Base-by-base conservation (phyloP, 1,140 invertebrate species). In the Drosophila eugracilis region DNA sequence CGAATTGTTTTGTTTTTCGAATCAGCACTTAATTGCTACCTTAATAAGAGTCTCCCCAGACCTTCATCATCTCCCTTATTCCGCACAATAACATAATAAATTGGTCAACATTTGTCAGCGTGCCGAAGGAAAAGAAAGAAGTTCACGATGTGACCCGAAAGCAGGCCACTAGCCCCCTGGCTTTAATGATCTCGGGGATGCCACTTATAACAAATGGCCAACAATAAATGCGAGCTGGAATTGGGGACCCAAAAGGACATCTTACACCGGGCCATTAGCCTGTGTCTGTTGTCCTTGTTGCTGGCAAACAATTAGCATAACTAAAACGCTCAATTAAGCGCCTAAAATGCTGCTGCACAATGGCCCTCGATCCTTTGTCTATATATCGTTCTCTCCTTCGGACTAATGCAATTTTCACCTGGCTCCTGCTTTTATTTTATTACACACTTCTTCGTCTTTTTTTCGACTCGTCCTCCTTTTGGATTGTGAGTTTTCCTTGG, bases 321-420 rank as follows among this genome's bases (percentile, higher is more conserved):
- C 83, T 86, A 85, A 86, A 86, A 86, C 78, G 81, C 83, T 88
- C 81, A 88, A 86, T 86, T 86, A 88, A 69, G 69, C 74, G 83
- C 83, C 77, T 52, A 78, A 81, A 75, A 78, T 73, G 79, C 63
- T 55, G 47, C 70, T 58, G 74, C 72, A 52, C 28, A 70, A 55
- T 22, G 26, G 28, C 32, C 37, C 53, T 34, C 22, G 28, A 48
- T 72, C 47, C 47, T 36, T 47, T 47, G 45, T 47, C 47, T 21
- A 21, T 37, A 47, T 66, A 24, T 48, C 55, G n/a, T n/a, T 22
- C 22, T 17, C 28, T 57, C 34, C 44, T 34, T 28, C 21, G 34
- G 42, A 30, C 57, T 69, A 81, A 77, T 86, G 83, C 81, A 86
- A 86, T 86, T 86, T 78, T 59, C 81, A 86, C 81, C 81, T 86